Base-by-base conservation (phyloP, 2,888 invertebrate genomes). In the Kuschelorhynchus macadamiae region DNA sequence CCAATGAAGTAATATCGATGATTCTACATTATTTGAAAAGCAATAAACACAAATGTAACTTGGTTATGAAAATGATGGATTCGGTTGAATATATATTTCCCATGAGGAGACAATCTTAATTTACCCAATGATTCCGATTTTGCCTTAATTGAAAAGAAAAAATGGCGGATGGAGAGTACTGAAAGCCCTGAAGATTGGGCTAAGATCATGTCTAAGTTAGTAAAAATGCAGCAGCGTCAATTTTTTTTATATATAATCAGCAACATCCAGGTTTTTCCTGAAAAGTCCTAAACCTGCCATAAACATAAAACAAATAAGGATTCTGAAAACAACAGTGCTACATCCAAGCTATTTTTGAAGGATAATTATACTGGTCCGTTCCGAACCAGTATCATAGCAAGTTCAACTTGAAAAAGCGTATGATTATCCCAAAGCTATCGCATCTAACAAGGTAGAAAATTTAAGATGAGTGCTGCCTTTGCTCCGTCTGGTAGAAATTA, bases 221-320 rank as follows among this genome's bases (percentile, higher is more conserved):
- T 25, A 25, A 25, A 36, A 36, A 36, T 36, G 36, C 2, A 36
- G 36, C 36, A 36, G 11, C 36, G 11, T 7, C 11, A 36, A n/a
- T n/a, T 7, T 25, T 18, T 67, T 67, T 64, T 56, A 68, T 17
- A 67, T 53, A 5, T 62, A 56, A 67, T 61, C 61, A 53, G 61
- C 67, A 18, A 46, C 52, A 46, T 36, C 55, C 47, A 62, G 47
- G 47, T 62, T 62, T 67, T 67, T 62, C 41, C 39, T 62, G 25
- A 61, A 67, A 67, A 55, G 12, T 67, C 61, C 61, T 47, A 67
- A 67, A 39, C 55, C 55, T 5, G 61, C 67, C 5, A 62, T 61
- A n/a, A 55, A 67, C 36, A 67, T 67, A 44, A 67, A 76, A 77
- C 49, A 7, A 76, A 86, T 41, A 14, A 53, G 55, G 61, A 67